Evolutionary conservation across 1,140 invertebrate genomes (phyloP).

Genomic region (Ceratina australensis): DNA sequence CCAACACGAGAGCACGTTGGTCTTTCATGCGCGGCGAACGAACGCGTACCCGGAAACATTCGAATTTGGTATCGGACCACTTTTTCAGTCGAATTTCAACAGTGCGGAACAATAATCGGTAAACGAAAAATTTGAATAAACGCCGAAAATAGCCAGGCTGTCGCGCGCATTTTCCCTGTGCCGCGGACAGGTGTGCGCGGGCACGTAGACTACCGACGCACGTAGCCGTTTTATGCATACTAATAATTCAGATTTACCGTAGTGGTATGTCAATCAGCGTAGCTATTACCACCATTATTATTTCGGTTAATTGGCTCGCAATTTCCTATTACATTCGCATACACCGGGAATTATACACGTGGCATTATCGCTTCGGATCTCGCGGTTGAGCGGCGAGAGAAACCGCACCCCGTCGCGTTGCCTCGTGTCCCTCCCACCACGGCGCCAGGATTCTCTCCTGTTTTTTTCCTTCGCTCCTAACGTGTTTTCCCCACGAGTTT

Average conservation of each 20-base stretch:
- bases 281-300: conserved; percentile 49
- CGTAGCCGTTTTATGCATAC: conserved; percentile 15
- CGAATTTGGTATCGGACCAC: conserved; percentile 31
- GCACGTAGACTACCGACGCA: not conserved
- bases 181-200: not conserved
- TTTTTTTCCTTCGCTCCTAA: not conserved
- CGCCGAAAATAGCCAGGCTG: conserved; percentile 14
- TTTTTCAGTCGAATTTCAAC: conserved; percentile 6
- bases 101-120: conserved; percentile 27
- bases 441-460: not conserved
- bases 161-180: not conserved
- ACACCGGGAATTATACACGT: conserved; percentile 22
- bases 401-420: conserved; percentile 29
- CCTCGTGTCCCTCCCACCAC: not conserved
- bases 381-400: not conserved
- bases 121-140: conserved; percentile 41
- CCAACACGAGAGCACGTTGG: too few species aligned
- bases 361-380: conserved; percentile 42
- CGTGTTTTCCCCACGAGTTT: not conserved
- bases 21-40: conserved; percentile 19
- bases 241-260: conserved; percentile 39
- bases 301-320: conserved; percentile 54
- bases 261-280: conserved; percentile 40
- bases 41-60: conserved; percentile 23
- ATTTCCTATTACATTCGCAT: conserved; percentile 42